Evolutionary conservation across 2,797 vertebrate species (phyloP).

Genomic region (Ambastaia sidthimunki): DNA sequence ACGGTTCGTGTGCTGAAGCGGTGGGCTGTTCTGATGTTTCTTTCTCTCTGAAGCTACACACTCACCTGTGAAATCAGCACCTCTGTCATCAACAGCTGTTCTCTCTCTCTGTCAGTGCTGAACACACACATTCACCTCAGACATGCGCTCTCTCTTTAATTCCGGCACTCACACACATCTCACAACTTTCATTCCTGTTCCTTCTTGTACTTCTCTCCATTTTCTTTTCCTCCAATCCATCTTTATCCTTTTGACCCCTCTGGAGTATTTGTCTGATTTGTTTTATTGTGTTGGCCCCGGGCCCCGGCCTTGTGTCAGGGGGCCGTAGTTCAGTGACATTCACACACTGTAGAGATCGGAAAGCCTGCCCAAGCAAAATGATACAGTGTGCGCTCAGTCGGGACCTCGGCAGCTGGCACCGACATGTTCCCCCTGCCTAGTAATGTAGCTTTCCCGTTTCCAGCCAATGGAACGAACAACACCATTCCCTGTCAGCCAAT

Average conservation of each 20-base stretch:
- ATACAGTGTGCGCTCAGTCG: conserved; percentile 41
- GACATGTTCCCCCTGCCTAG: conserved; percentile 37
- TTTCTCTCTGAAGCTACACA: conserved; percentile 40
- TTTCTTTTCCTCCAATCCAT: neutral
- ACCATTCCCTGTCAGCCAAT: conserved; percentile 52
- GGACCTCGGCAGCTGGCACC: conserved; percentile 72
- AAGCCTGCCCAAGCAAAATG: conserved; percentile 37
- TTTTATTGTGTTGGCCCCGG: conserved; percentile 30
- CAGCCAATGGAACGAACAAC: conserved; percentile 48
- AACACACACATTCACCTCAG: conserved; percentile 16
- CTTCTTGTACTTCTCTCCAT: conserved; percentile 29
- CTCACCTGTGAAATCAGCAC: conserved; percentile 62
- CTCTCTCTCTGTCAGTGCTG: conserved; percentile 37
- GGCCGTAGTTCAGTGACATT: conserved; percentile 14
- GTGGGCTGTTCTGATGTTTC: neutral
- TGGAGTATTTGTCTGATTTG: conserved; percentile 1
- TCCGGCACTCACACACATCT: neutral
- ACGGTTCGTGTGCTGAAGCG: neutral
- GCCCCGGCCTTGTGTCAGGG: conserved; percentile 22
- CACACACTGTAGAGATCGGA: conserved; percentile 34
- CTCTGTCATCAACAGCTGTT: conserved; percentile 63
- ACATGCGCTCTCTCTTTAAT: conserved; percentile 7
- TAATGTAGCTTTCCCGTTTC: conserved; percentile 21
- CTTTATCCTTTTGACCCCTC: conserved; percentile 21
- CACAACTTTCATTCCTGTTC: neutral